A percentile compares a stretch with the other conserved stretches of the same genome.
These are phyloP conservation scores for Mamestra brassicae DNA, from an alignment of 2,888 invertebrate genomes.

Conservation along the genomic window DNA sequence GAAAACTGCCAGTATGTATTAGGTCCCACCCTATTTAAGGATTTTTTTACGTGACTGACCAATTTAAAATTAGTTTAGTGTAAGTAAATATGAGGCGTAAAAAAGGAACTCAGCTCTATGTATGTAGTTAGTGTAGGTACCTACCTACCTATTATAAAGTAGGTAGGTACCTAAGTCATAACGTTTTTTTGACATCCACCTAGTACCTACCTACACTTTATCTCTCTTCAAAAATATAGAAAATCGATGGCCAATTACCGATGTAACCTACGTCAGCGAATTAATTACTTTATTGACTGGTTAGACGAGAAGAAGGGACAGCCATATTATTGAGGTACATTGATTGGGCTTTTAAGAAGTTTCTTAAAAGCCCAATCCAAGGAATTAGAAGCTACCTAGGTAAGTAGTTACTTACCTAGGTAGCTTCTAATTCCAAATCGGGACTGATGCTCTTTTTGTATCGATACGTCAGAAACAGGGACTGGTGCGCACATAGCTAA, in stretches of 20 bases:
- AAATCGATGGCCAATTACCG: slow-evolving; percentile 4
- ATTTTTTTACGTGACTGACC: not conserved
- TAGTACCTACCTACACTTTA: not conserved
- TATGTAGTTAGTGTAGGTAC: too few species aligned
- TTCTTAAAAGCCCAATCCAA: too few species aligned
- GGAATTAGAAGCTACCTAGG: too few species aligned
- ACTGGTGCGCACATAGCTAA: slow-evolving; percentile 17
- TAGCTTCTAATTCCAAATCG: too few species aligned
- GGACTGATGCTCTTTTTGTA: not conserved
- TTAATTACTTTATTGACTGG: not conserved
- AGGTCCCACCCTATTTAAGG: too few species aligned
- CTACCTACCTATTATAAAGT: not conserved
- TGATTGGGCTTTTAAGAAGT: too few species aligned
- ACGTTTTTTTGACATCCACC: not conserved
- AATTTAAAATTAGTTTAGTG: not conserved
- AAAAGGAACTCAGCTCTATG: too few species aligned
- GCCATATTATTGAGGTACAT: too few species aligned
- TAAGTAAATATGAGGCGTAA: too few species aligned
- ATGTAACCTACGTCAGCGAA: slow-evolving; percentile 6
- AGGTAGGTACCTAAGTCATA: too few species aligned
- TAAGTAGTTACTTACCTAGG: too few species aligned
- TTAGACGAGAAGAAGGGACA: not conserved
- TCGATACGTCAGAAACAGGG: slow-evolving; percentile 19
- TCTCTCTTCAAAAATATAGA: not conserved
- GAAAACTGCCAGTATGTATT: too few species aligned